Conservation (phyloP, 1,140 invertebrate species). For the Polypedilum pembai region DNA sequence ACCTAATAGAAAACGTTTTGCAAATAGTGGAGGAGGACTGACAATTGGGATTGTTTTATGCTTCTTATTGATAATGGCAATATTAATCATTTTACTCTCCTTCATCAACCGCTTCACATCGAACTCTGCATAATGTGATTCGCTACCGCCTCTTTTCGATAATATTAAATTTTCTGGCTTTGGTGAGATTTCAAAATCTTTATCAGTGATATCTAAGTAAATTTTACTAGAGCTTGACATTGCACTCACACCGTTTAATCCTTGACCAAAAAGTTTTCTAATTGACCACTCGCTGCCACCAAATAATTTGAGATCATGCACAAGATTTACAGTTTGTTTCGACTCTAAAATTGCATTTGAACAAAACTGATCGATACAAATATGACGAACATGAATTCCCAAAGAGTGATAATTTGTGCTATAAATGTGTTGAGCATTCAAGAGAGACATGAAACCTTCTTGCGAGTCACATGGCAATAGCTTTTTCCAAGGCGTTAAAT, state of each 20-base stretch:
- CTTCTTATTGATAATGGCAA: conserved; percentile 47
- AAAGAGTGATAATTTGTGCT: conserved; percentile 91
- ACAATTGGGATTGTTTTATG: conserved; percentile 45
- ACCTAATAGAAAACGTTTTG: conserved; percentile 75
- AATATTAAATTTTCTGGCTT: conserved; percentile 48
- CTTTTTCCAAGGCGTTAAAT: conserved; percentile 97
- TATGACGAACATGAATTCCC: conserved; percentile 72
- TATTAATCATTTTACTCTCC: conserved; percentile 55
- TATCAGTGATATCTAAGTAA: conserved; percentile 72
- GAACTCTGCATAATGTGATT: conserved; percentile 59
- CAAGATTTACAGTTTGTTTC: conserved; percentile 73
- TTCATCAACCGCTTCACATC: conserved; percentile 48
- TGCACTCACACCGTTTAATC: conserved; percentile 68
- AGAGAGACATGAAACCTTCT: conserved; percentile 73
- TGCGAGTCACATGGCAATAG: conserved; percentile 84
- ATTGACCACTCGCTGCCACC: conserved; percentile 73
- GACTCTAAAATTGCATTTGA: conserved; percentile 66
- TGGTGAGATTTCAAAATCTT: conserved; percentile 50
- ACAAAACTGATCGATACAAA: conserved; percentile 55
- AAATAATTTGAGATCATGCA: conserved; percentile 70
- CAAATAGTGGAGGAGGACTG: conserved; percentile 61
- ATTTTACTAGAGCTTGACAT: conserved; percentile 68
- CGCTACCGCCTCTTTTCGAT: conserved; percentile 59
- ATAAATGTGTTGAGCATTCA: conserved; percentile 87
- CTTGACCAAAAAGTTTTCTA: conserved; percentile 75